A percentile compares a stretch with the other conserved stretches of the same genome.
Conservation (phyloP, 2,113 vertebrate species). For the Arizona elegans region DNA sequence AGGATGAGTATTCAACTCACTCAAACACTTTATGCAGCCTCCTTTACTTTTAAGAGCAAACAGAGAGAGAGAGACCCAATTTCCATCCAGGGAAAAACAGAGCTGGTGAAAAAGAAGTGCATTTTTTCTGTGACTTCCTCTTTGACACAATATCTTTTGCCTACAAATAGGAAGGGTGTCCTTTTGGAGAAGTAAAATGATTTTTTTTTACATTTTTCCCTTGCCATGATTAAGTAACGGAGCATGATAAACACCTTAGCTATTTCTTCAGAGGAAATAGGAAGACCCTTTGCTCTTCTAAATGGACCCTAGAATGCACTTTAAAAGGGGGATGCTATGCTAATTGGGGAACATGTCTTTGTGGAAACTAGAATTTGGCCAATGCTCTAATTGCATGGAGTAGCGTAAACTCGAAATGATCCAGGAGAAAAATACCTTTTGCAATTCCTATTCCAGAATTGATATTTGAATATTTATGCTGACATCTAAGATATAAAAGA, state of each 20-base stretch:
- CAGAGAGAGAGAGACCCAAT: background rate
- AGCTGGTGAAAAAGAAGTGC: background rate
- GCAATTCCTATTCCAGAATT: background rate
- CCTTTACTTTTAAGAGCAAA: background rate
- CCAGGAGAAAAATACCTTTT: background rate
- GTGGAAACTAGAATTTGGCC: background rate
- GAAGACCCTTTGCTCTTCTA: background rate
- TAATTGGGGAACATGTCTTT: background rate
- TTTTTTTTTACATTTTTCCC: background rate
- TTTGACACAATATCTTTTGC: background rate
- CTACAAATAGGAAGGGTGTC: too few species aligned
- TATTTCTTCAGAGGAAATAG: background rate
- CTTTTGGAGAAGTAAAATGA: background rate
- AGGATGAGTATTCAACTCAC: background rate
- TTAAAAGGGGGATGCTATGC: background rate
- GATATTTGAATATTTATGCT: background rate
- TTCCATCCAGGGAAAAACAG: background rate
- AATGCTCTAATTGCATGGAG: background rate
- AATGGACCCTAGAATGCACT: background rate
- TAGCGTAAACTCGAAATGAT: background rate
- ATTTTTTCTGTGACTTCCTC: background rate
- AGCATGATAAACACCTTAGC: background rate
- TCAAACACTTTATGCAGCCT: background rate
- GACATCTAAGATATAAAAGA: background rate
- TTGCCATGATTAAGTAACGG: background rate